Percentiles rank a stretch among this genome's conserved stretches.
phyloP scores from a whole-genome alignment of 2,113 vertebrate species.

The Chionomys nivalis region DNA sequence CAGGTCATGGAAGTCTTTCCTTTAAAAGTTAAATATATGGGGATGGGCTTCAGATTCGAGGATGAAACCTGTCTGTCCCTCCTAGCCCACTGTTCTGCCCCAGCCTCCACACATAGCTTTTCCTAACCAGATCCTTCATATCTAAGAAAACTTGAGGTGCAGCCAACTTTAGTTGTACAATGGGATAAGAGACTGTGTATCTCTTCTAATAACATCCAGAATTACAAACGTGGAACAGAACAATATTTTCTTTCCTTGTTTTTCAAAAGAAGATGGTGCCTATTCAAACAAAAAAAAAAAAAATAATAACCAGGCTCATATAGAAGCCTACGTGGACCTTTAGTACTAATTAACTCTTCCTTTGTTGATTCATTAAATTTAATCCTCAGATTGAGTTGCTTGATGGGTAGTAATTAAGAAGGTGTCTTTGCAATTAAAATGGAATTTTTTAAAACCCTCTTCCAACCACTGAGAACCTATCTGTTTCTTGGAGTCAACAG shows the following conservation, averaged over 20 bases:
- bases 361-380: neutral
- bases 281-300: neutral
- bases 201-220: neutral
- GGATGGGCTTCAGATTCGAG: neutral
- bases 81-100: neutral
- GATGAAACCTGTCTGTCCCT: neutral
- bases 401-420: constrained; percentile 30
- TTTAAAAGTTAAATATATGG: neutral
- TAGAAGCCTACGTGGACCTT: neutral
- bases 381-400: constrained; percentile 11
- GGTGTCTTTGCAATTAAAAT: constrained; percentile 27
- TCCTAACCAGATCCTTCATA: neutral
- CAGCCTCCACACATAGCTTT: neutral
- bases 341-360: neutral
- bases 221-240: neutral
- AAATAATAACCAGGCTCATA: neutral
- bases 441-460: constrained; percentile 25
- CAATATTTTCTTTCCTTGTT: neutral
- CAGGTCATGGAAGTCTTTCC: neutral
- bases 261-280: neutral
- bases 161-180: neutral
- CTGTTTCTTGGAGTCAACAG: neutral
- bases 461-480: neutral
- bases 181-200: neutral
- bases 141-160: neutral